These are phyloP conservation scores for Drosophila meridiana DNA, from an alignment of 2,888 invertebrate genomes.

Conservation along the genomic window DNA sequence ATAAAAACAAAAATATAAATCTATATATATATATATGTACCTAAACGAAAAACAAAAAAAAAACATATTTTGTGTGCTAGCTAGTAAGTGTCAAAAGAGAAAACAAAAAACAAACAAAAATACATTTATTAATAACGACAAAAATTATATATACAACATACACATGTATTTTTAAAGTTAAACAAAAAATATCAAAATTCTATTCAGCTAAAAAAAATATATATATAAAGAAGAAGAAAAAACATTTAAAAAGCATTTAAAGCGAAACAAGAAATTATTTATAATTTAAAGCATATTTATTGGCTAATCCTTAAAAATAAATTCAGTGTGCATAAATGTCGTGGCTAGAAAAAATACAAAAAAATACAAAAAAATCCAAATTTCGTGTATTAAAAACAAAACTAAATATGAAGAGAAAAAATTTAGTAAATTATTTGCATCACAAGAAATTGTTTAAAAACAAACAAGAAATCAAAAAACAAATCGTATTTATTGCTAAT, in stretches of 20 bases:
- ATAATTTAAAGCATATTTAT: slow-evolving; percentile 60
- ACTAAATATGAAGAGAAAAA: slow-evolving; percentile 12
- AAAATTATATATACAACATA: slow-evolving; percentile 58
- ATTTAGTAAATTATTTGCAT: slow-evolving; percentile 63
- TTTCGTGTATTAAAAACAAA: slow-evolving; percentile 53
- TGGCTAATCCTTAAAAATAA: slow-evolving; percentile 62
- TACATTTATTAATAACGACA: slow-evolving; percentile 48
- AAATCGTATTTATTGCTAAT: slow-evolving; percentile 82
- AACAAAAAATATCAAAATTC: slow-evolving; percentile 32
- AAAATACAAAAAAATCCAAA: slow-evolving; percentile 36
- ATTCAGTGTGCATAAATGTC: slow-evolving; percentile 76
- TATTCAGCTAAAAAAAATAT: slow-evolving; percentile 44
- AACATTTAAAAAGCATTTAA: slow-evolving; percentile 51
- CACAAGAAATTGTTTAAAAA: slow-evolving; percentile 36
- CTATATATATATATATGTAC: slow-evolving; percentile 82
- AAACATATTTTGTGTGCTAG: slow-evolving; percentile 83
- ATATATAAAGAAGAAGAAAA: slow-evolving; percentile 19
- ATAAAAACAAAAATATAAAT: slow-evolving; percentile 61
- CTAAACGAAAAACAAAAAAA: slow-evolving; percentile 51
- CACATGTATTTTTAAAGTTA: slow-evolving; percentile 62
- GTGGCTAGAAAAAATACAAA: slow-evolving; percentile 61
- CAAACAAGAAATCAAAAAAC: slow-evolving; percentile 49
- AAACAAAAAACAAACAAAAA: slow-evolving; percentile 34
- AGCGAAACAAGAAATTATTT: slow-evolving; percentile 46
- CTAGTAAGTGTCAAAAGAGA: slow-evolving; percentile 82